Evolutionary conservation across 2,888 invertebrate species (phyloP), one percentile per base, ranked within the genome.

Genomic region (Trachelus troglodyta): DNA sequence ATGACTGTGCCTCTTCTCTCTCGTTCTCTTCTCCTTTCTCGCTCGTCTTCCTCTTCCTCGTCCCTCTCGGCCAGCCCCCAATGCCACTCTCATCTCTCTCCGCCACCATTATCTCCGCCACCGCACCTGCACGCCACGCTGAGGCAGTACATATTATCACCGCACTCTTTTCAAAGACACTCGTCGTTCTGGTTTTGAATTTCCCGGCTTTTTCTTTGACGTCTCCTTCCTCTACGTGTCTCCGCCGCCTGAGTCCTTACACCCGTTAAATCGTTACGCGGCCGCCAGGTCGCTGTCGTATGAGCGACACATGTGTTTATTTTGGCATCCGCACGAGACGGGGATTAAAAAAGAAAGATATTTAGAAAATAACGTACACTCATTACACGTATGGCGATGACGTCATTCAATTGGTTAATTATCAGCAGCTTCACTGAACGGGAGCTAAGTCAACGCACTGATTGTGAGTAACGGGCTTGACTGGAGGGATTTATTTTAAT

Each of bases 1-100:
- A 96, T 96, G 93, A 93, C 89, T 86, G 89, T 87, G 80, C 84
- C 85, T 83, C 83, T 84, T 87, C 84, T 81, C 68, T 74, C 78
- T 69, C 71, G 69, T 74, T 74, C 76, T 76, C 83, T 80, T 73
- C 82, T 81, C 77, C 33, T 73, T 33, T 79, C 82, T 56, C 80
- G 79, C 73, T 82, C 83, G 80, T 82, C 81, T 79, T 81, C 83
- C 78, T 83, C 78, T 77, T 82, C 74, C 73, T 78, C 81, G 74
- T 73, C 80, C 80, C 79, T 83, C 84, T 82, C 81, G 81, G 81
- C 82, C 83, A 81, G 84, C 77, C 80, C 82, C 79, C 85, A 83
- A 69, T 83, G 83, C 86, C 85, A 85, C 80, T 85, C 86, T 87
- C 87, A 86, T 86, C 87, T 86, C 83, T 85, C 86, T 81, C 86